These are phyloP conservation scores for Capreolus pygargus DNA, from an alignment of 2,113 vertebrate species.

Conservation along the genomic window DNA sequence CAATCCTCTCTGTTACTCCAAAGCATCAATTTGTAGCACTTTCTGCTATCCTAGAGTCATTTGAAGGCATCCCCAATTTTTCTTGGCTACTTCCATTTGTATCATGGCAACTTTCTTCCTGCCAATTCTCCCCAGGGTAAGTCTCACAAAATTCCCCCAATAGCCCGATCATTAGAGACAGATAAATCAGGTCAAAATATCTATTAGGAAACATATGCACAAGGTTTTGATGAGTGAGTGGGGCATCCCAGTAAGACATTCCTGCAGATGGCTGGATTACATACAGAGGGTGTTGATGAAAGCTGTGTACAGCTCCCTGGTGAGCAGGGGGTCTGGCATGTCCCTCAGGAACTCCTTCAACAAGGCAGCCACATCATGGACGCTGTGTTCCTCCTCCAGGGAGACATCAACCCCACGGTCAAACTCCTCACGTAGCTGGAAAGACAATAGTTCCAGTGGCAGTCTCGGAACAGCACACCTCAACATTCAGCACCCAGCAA, in stretches of 20 bases:
- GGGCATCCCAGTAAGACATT: neutral
- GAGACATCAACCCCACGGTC: constrained; percentile 93
- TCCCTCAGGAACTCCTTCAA: constrained; percentile 97
- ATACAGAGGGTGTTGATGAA: constrained; percentile 95
- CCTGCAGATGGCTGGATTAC: constrained; percentile 48
- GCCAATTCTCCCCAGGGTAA: constrained; percentile 18
- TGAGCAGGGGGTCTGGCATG: constrained; percentile 95
- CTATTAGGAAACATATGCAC: neutral
- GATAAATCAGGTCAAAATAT: constrained; percentile 16
- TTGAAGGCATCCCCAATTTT: constrained; percentile 19
- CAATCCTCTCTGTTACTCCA: neutral
- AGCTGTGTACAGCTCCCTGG: constrained; percentile 94
- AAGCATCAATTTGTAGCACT: constrained; percentile 8
- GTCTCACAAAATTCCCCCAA: constrained; percentile 39
- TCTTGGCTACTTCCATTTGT: constrained; percentile 19
- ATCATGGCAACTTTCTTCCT: constrained; percentile 30
- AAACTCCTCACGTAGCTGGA: constrained; percentile 94
- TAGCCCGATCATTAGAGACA: neutral
- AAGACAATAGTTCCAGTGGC: constrained; percentile 38
- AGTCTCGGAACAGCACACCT: neutral
- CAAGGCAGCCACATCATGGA: constrained; percentile 95
- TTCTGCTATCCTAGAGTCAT: constrained; percentile 5
- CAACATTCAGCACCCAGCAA: neutral
- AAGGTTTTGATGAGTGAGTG: neutral
- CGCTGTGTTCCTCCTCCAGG: constrained; percentile 93